Percentiles rank a stretch among this genome's conserved stretches.
Evolutionary conservation across 2,797 vertebrate species (phyloP).

Genomic region (Sebastes iracundus): DNA sequence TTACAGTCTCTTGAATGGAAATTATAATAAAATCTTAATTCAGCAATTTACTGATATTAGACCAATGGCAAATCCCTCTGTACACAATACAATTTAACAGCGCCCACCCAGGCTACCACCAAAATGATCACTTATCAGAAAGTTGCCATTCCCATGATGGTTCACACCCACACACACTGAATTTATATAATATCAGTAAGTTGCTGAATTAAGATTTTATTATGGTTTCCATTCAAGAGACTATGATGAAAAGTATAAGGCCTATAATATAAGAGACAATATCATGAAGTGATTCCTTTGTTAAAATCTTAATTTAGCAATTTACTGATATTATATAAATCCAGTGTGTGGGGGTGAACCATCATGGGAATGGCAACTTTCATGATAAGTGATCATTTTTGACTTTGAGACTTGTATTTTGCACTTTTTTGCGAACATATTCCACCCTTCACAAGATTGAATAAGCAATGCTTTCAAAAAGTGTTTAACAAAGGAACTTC

Average conservation of each 20-base stretch:
- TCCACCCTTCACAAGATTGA: no score
- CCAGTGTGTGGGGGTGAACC: conserved; percentile 25
- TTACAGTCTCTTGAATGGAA: background rate
- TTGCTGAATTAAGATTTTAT: background rate
- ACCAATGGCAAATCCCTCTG: conserved; percentile 66
- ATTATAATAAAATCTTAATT: background rate
- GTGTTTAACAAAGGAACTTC: no score
- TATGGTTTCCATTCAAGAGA: background rate
- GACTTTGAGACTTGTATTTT: no score
- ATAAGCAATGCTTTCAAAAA: no score
- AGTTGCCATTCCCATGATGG: conserved; percentile 42
- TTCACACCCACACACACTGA: conserved; percentile 23
- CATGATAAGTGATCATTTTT: conserved; percentile 47
- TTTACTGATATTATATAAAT: conserved; percentile 10
- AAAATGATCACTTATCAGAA: conserved; percentile 56
- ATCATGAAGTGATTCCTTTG: background rate
- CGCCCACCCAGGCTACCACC: conserved; percentile 55
- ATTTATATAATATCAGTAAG: conserved; percentile 8
- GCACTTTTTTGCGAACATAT: no score
- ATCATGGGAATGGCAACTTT: conserved; percentile 51
- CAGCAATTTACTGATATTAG: background rate
- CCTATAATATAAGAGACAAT: background rate
- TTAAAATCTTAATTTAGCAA: background rate
- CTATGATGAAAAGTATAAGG: background rate
- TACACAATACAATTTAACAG: conserved; percentile 60